Base-by-base conservation (phyloP, 2,113 vertebrate species). In the Grus americana region DNA sequence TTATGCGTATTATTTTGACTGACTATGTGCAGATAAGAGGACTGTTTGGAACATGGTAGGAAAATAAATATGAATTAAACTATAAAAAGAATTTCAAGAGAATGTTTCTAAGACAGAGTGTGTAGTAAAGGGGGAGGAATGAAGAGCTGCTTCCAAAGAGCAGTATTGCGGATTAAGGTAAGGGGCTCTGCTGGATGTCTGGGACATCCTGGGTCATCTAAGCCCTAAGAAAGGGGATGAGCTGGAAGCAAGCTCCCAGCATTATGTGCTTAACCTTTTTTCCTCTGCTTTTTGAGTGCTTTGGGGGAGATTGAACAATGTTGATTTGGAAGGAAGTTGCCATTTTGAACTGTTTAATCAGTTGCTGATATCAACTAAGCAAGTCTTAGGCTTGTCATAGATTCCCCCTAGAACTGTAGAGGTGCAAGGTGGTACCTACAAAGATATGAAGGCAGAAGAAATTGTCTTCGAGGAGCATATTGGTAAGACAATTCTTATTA, bases 261-360 rank as follows among this genome's bases (percentile, higher is more conserved):
- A 93, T 97, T 95, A 94, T 92, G 86, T 87, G 29, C 81, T 96
- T 97, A 97, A 95, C 83, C 36, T 89, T 94, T 96, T 91, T 79
- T 89, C 52, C 79, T 88, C 78, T 89, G 66, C 46, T 82, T 86
- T 89, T 93, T 49, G 20, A 79, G 80, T 76, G 70, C 68, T 95
- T 87, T 73, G 5, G 3, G 11, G 26, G 22, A 81, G 81, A 87
- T 70, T 57, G 49, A 86, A 36, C 34, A 50, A 16, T n/a, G 6
- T 36, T 42, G 40, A 15, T 92, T 79, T 87, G 55, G 34, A 89
- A 94, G 38, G 57, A 89, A 61, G 34, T 47, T 89, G 52, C 44
- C 1, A 2, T 91, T 94, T 89, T 1, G 2, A 68, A 30, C 42
- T 52, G 12, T 59, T 90, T 84, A 63, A 71, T 81, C 38, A 13